Conservation (phyloP, 2,113 vertebrate species). For the Brachyhypopomus gauderio region DNA sequence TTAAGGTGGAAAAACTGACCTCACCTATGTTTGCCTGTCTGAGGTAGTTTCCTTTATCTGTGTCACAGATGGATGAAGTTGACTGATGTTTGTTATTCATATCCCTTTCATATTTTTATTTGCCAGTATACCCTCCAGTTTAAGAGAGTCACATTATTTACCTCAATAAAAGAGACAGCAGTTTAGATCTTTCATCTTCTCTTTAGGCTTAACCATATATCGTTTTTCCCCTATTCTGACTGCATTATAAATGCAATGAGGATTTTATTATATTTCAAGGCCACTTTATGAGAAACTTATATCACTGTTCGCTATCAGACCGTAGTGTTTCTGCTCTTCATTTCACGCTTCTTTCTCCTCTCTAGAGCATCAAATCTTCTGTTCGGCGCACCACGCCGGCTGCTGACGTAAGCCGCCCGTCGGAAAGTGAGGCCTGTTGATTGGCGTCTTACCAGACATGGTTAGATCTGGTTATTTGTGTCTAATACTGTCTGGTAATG, state of each 20-base stretch:
- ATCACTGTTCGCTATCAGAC: neutral
- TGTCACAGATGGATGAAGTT: constrained; percentile 54
- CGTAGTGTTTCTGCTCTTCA: neutral
- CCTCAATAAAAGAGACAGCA: constrained; percentile 15
- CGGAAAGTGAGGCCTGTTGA: constrained; percentile 79
- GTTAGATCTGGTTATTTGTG: constrained; percentile 90
- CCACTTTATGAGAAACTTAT: neutral
- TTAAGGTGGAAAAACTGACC: constrained; percentile 75
- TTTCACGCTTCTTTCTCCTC: neutral
- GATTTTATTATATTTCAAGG: neutral
- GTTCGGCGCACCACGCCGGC: constrained; percentile 20
- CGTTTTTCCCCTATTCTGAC: neutral
- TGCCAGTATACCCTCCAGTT: neutral
- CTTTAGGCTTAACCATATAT: constrained; percentile 4
- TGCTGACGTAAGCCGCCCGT: constrained; percentile 55
- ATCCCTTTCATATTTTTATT: constrained; percentile 30
- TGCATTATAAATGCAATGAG: neutral
- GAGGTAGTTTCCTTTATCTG: constrained; percentile 58
- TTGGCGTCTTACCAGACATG: constrained; percentile 98
- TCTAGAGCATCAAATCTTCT: neutral
- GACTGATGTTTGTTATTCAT: constrained; percentile 36
- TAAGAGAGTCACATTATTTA: constrained; percentile 32
- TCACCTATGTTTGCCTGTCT: constrained; percentile 72
- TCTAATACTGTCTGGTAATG: constrained; percentile 99
- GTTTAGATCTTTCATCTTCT: neutral